Conservation (phyloP, 2,888 invertebrate species). For the Copidosoma aretas region DNA sequence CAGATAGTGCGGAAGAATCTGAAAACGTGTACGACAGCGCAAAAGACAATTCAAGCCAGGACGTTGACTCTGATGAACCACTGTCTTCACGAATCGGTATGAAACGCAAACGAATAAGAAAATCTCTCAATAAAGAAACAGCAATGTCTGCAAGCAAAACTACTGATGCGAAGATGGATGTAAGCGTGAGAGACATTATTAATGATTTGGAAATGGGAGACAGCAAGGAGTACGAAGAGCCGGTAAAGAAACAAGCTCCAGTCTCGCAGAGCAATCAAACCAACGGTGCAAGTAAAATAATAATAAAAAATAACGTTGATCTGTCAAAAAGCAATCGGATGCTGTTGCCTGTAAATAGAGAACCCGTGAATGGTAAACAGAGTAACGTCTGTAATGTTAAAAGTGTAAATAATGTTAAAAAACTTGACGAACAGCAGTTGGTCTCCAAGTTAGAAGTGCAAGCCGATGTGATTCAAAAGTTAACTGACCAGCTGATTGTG, state of each 20-base stretch:
- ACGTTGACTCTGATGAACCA: conserved; percentile 17
- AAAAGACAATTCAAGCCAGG: conserved; percentile 42
- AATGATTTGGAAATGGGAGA: conserved; percentile 47
- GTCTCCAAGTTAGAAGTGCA: conserved; percentile 49
- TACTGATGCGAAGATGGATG: conserved; percentile 41
- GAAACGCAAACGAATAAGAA: conserved; percentile 28
- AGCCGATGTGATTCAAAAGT: conserved; percentile 50
- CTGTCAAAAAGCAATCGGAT: no score
- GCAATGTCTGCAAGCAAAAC: conserved; percentile 28
- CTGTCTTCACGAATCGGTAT: conserved; percentile 11
- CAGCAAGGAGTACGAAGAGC: conserved; percentile 29
- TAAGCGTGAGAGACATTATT: conserved; percentile 52
- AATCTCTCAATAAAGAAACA: conserved; percentile 33
- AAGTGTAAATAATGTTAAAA: conserved; percentile 14
- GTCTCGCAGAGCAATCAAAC: not conserved
- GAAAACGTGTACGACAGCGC: conserved; percentile 41
- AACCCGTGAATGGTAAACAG: conserved; percentile 7
- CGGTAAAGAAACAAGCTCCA: no score
- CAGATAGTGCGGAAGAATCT: conserved; percentile 39
- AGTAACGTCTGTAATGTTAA: conserved; percentile 20
- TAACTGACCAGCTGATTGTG: conserved; percentile 50
- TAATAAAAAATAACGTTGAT: conserved; percentile 34
- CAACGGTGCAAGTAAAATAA: conserved; percentile 20
- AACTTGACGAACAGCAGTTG: conserved; percentile 32
- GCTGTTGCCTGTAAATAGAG: no score